These are phyloP conservation scores for Xyliphius kryptos DNA, from an alignment of 2,113 vertebrate genomes.

Conservation along the genomic window DNA sequence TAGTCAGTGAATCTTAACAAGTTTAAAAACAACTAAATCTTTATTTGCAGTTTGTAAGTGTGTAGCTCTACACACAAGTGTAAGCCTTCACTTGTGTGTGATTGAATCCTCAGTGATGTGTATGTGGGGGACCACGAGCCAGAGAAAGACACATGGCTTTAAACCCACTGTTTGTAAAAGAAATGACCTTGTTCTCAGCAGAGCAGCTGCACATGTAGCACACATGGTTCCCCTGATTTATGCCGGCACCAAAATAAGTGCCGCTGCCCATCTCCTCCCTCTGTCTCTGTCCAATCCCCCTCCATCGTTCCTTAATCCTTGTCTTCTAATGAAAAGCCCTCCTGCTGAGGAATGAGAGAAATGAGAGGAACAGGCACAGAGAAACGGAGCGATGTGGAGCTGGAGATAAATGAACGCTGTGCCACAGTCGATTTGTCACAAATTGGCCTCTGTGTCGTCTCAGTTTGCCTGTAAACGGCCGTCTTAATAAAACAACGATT, in stretches of 20 bases:
- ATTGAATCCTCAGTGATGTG: no score
- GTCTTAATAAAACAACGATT: conserved; percentile 34
- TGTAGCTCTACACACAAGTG: no score
- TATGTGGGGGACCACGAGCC: no score
- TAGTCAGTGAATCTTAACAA: no score
- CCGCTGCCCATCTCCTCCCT: conserved; percentile 4
- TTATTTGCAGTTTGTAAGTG: no score
- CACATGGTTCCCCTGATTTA: conserved; percentile 42
- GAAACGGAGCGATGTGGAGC: conserved; percentile 29
- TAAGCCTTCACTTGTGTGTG: no score
- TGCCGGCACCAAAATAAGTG: conserved; percentile 54
- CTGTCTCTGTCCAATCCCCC: conserved; percentile 10
- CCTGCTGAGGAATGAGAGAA: conserved; percentile 5
- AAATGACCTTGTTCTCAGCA: conserved; percentile 12
- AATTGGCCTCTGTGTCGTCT: conserved; percentile 33
- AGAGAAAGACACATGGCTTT: no score
- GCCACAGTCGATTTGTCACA: conserved; percentile 48
- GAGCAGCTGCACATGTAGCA: conserved; percentile 46
- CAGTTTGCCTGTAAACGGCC: conserved; percentile 39
- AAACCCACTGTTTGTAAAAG: conserved; percentile 5
- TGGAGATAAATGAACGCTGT: conserved; percentile 46
- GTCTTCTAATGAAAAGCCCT: conserved; percentile 38
- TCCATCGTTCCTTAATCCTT: conserved; percentile 10
- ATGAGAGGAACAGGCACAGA: no score
- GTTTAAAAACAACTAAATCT: no score